Evolutionary conservation across 2,797 vertebrate species (phyloP).

Genomic region (Sebastes diaconus): DNA sequence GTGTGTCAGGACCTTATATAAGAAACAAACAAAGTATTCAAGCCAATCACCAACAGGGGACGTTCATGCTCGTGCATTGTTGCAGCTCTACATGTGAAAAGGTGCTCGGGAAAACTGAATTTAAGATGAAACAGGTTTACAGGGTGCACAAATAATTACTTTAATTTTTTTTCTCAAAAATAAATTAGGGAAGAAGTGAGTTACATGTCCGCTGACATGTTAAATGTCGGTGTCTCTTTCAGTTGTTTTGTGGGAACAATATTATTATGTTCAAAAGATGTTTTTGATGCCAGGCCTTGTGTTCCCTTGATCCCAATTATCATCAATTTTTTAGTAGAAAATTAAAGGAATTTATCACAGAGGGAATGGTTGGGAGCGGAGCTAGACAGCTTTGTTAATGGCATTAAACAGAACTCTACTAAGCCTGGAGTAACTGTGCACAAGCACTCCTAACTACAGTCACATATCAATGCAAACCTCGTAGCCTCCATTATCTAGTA

Average conservation of each 20-base stretch:
- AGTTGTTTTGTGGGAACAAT: background rate
- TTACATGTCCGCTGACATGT: background rate
- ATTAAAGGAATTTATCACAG: constrained; percentile 1
- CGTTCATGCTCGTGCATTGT: too few relatives aligned
- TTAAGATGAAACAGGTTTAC: background rate
- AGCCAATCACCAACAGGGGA: too few relatives aligned
- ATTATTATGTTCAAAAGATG: background rate
- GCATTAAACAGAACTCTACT: background rate
- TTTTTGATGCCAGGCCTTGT: background rate
- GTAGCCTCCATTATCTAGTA: background rate
- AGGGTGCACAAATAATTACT: background rate
- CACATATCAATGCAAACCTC: background rate
- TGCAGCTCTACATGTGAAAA: background rate
- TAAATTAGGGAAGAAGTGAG: background rate
- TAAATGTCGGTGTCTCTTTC: fast-evolving
- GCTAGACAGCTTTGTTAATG: background rate
- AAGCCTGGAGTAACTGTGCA: background rate
- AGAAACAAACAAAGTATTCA: too few relatives aligned
- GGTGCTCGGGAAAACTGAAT: background rate
- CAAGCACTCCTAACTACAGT: background rate
- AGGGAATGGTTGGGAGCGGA: background rate
- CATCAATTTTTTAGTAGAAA: background rate
- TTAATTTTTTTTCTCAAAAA: background rate
- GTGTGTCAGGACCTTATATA: too few relatives aligned
- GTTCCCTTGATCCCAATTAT: background rate